phyloP scores from a whole-genome alignment of 2,888 invertebrate species.

The Eudasyphora cyanicolor region DNA sequence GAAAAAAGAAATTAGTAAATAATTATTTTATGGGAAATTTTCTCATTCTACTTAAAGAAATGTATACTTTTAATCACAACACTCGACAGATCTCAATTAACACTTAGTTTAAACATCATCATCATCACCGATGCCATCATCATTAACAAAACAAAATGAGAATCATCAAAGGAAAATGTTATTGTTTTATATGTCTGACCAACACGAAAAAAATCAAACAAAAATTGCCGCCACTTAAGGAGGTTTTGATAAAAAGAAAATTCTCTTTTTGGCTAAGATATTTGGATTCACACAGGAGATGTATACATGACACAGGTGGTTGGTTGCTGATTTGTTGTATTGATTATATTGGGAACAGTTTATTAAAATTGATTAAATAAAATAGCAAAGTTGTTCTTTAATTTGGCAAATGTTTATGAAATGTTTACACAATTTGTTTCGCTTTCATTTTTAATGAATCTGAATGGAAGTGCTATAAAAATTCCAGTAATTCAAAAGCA shows the following conservation, averaged over 20 bases:
- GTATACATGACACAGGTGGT: background rate
- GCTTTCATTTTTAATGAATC: no score
- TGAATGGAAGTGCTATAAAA: no score
- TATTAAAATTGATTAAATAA: background rate
- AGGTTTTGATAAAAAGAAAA: background rate
- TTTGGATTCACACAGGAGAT: background rate
- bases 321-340: no score
- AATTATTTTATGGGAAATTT: conserved; percentile 6
- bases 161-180: background rate
- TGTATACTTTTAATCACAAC: conserved; percentile 15
- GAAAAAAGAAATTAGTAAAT: conserved; percentile 12
- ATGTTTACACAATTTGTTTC: background rate
- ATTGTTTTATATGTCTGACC: background rate
- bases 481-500: no score
- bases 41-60: background rate
- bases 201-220: conserved; percentile 22
- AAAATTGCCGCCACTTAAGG: background rate
- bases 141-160: no score
- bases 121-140: background rate
- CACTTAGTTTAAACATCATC: conserved; percentile 27
- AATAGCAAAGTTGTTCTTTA: background rate
- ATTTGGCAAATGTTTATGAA: conserved; percentile 4
- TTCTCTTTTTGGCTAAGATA: background rate
- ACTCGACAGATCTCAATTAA: conserved; percentile 40
- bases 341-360: background rate